A percentile compares a stretch with the other conserved stretches of the same genome.
Evolutionary conservation across 2,888 invertebrate species (phyloP).

Genomic region (Allophyes oxyacanthae): DNA sequence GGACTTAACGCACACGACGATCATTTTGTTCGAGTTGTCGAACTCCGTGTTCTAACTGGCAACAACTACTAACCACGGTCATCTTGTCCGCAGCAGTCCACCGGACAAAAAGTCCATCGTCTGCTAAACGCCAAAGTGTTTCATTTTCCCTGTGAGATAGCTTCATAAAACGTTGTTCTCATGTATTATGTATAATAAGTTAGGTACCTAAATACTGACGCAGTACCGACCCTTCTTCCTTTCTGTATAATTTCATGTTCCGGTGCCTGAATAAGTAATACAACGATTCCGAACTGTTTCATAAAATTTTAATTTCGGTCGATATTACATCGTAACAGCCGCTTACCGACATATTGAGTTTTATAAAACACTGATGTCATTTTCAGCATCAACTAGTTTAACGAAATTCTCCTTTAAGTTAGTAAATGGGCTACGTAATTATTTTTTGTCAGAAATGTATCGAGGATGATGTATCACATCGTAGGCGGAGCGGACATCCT

Average conservation of each 20-base stretch:
- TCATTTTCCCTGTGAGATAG: slow-evolving; percentile 45
- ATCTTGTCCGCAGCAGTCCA: too few species aligned
- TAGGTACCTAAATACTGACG: slow-evolving; percentile 47
- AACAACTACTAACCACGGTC: too few species aligned
- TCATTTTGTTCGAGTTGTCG: too few species aligned
- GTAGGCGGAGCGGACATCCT: slow-evolving; percentile 85
- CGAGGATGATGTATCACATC: slow-evolving; percentile 67
- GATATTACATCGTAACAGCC: slow-evolving; percentile 55
- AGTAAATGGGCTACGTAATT: slow-evolving; percentile 43
- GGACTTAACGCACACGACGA: too few species aligned
- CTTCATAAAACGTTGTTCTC: slow-evolving; percentile 53
- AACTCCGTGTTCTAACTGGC: too few species aligned
- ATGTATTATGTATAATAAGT: slow-evolving; percentile 71
- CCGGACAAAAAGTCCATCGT: too few species aligned
- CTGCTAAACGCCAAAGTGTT: slow-evolving; percentile 15
- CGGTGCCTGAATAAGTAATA: slow-evolving; percentile 82
- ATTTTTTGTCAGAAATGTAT: slow-evolving; percentile 52
- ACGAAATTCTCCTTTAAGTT: slow-evolving; percentile 21
- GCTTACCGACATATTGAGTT: slow-evolving; percentile 22
- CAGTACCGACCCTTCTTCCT: slow-evolving; percentile 74
- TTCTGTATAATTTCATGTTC: slow-evolving; percentile 81
- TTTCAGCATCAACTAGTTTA: slow-evolving; percentile 1
- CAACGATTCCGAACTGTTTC: slow-evolving; percentile 68
- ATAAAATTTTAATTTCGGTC: slow-evolving; percentile 79
- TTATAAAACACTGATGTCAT: slow-evolving; percentile 23